These are phyloP conservation scores for Solenopsis fugax DNA, from an alignment of 1,140 invertebrate species.

Conservation along the genomic window DNA sequence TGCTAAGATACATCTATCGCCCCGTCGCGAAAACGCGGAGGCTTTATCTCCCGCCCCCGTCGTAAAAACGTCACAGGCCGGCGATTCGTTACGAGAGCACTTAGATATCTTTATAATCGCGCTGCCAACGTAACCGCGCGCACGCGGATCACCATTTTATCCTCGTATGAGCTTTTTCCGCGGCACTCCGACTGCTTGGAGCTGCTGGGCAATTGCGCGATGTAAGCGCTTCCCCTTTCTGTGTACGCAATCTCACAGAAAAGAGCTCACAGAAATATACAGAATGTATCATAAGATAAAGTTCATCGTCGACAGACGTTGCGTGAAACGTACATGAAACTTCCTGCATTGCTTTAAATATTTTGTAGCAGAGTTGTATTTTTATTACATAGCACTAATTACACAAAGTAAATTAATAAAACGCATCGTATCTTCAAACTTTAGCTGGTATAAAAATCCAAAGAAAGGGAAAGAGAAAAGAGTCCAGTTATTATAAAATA, in stretches of 20 bases:
- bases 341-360: background rate
- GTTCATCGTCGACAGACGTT: background rate
- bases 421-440: background rate
- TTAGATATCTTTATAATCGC: constrained; percentile 7
- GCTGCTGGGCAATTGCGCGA: constrained; percentile 14
- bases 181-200: background rate
- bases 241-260: background rate
- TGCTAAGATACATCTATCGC: constrained; percentile 39
- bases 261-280: background rate
- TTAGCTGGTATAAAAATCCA: background rate
- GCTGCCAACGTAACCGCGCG: background rate
- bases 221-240: constrained; percentile 19
- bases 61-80: constrained; percentile 30
- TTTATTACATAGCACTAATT: background rate
- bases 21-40: background rate
- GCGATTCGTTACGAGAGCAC: constrained; percentile 9
- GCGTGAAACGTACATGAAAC: background rate
- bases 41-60: background rate
- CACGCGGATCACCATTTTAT: constrained; percentile 24
- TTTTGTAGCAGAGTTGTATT: background rate
- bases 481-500: background rate
- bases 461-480: background rate
- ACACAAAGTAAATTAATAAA: background rate
- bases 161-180: constrained; percentile 7
- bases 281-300: background rate